Percentiles rank a stretch among this genome's conserved stretches.
Evolutionary conservation across 1,140 invertebrate genomes (phyloP).

Genomic region (Drosophila obscura): DNA sequence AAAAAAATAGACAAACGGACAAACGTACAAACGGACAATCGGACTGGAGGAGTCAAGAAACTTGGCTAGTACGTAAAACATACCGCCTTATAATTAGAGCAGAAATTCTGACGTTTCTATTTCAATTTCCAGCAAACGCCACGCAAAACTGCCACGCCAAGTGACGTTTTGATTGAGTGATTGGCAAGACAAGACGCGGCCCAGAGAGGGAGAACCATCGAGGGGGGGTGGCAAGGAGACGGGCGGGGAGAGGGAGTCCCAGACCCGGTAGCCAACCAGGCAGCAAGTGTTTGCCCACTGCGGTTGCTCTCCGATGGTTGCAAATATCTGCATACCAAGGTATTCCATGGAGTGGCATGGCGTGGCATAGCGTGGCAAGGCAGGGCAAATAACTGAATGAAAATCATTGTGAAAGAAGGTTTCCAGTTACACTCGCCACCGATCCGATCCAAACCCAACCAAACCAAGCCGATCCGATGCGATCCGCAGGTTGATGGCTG

Average conservation of each 20-base stretch:
- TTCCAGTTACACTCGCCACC: conserved; percentile 64
- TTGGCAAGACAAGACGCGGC: conserved; percentile 75
- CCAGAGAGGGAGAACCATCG: conserved; percentile 4
- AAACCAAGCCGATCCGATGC: background rate
- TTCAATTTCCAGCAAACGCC: conserved; percentile 82
- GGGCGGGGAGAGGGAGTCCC: background rate
- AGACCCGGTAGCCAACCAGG: conserved; percentile 70
- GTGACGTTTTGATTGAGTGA: conserved; percentile 84
- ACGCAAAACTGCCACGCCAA: conserved; percentile 82
- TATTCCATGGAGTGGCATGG: conserved; percentile 13
- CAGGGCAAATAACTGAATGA: conserved; percentile 69
- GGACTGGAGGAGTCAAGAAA: conserved; percentile 68
- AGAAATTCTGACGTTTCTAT: conserved; percentile 84
- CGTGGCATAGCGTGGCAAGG: conserved; percentile 15
- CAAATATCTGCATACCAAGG: conserved; percentile 78
- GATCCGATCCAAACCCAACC: conserved; percentile 11
- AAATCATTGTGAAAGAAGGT: conserved; percentile 80
- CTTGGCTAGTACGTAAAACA: conserved; percentile 74
- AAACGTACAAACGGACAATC: conserved; percentile 38
- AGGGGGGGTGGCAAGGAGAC: background rate
- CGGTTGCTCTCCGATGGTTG: conserved; percentile 64
- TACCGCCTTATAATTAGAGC: conserved; percentile 84
- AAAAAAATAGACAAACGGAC: conserved; percentile 27
- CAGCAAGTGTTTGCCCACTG: conserved; percentile 79
- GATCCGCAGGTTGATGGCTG: conserved; percentile 25